Evolutionary conservation across 2,888 invertebrate species (phyloP).

Genomic region (Frankliniella fusca): DNA sequence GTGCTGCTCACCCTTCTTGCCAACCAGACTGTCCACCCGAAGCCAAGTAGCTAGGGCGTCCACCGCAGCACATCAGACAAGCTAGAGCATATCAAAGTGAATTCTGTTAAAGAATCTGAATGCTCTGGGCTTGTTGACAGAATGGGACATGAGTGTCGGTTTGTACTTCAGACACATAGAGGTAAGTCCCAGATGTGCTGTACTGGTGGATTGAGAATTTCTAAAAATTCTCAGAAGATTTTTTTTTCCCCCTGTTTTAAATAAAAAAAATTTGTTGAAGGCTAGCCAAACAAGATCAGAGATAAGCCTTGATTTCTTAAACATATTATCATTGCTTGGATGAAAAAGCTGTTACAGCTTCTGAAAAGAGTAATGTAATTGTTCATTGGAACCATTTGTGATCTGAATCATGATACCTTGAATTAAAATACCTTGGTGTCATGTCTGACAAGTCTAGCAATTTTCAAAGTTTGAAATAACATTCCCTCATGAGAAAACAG

Average conservation of each 20-base stretch:
- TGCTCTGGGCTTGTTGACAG: not conserved
- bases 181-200: slow-evolving; percentile 7
- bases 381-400: not conserved
- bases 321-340: not conserved
- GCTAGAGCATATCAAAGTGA: slow-evolving; percentile 16
- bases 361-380: not conserved
- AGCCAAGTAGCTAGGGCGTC: slow-evolving; percentile 50
- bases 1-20: slow-evolving; percentile 82
- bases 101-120: not conserved
- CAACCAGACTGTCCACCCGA: slow-evolving; percentile 95
- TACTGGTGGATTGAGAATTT: slow-evolving; percentile 15
- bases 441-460: not conserved
- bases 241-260: not conserved
- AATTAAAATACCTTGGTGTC: not conserved
- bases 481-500: no score
- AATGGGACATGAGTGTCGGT: not conserved
- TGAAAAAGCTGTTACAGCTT: not conserved
- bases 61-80: slow-evolving; percentile 20
- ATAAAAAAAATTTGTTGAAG: not conserved
- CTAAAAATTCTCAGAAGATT: not conserved
- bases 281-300: not conserved
- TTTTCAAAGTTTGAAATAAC: not conserved
- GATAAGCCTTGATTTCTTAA: not conserved
- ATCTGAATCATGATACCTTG: not conserved
- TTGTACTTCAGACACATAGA: not conserved